Percentiles rank a stretch among this genome's conserved stretches.
Evolutionary conservation across 2,888 invertebrate genomes (phyloP).

Genomic region (Chymomyza procnemis): DNA sequence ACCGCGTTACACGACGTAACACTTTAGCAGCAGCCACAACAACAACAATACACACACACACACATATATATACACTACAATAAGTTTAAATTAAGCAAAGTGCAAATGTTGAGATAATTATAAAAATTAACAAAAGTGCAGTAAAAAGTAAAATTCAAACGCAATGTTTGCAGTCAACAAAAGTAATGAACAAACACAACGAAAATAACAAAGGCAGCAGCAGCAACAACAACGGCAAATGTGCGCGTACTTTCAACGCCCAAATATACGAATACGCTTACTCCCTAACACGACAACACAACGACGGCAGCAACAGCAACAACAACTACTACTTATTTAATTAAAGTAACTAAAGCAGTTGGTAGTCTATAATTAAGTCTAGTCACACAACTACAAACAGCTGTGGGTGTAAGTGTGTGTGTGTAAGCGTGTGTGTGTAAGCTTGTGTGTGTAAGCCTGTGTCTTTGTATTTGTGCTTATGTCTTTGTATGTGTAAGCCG

Average conservation of each 20-base stretch:
- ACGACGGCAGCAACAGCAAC: neutral
- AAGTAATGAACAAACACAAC: neutral
- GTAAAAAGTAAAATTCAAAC: neutral
- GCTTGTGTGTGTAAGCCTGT: conserved; percentile 7
- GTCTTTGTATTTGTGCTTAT: too few species aligned
- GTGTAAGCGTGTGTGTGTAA: neutral
- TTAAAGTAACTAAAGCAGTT: neutral
- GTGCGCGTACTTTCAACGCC: neutral
- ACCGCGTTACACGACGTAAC: neutral
- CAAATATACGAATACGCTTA: neutral
- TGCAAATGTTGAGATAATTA: neutral
- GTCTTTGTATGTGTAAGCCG: neutral
- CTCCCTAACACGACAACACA: neutral
- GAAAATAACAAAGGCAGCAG: neutral
- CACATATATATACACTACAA: neutral
- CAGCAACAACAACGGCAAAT: conserved; percentile 8
- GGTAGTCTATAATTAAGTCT: neutral
- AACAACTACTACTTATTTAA: neutral
- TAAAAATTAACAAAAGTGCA: neutral
- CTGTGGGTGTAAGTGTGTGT: conserved; percentile 3
- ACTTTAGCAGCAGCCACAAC: neutral
- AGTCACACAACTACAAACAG: neutral
- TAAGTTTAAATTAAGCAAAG: neutral
- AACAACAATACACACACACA: neutral
- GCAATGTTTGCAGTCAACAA: neutral